Conservation (phyloP, 1,140 invertebrate genomes). For the Drosophila kepulauana region DNA sequence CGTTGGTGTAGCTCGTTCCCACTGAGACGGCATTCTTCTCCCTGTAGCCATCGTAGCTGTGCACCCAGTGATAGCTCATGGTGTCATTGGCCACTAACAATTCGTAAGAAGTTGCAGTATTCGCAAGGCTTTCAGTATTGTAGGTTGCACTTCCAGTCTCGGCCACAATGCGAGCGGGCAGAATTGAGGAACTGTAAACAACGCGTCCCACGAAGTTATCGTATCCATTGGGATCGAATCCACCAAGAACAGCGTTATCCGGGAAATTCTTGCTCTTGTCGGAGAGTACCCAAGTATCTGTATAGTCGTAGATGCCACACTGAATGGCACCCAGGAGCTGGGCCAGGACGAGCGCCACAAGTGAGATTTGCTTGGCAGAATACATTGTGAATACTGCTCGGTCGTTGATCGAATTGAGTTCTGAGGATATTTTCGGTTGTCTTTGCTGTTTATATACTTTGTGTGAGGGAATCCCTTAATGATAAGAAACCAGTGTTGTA, state of each 20-base stretch:
- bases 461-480: neutral
- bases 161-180: constrained; percentile 54
- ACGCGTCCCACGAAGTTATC: constrained; percentile 57
- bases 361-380: constrained; percentile 13
- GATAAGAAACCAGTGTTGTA: constrained; percentile 7
- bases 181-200: constrained; percentile 8
- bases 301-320: constrained; percentile 37
- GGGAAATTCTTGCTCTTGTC: constrained; percentile 46
- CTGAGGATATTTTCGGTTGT: neutral
- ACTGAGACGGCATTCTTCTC: constrained; percentile 60
- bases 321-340: constrained; percentile 44
- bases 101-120: constrained; percentile 18
- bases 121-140: constrained; percentile 31
- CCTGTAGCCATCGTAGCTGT: constrained; percentile 57
- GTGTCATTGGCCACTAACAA: constrained; percentile 53
- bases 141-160: constrained; percentile 49
- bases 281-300: constrained; percentile 50
- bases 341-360: constrained; percentile 34
- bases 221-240: constrained; percentile 52
- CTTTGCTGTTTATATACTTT: neutral
- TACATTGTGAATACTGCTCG: constrained; percentile 36
- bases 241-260: constrained; percentile 46
- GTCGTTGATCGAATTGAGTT: constrained; percentile 4
- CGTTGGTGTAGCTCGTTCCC: constrained; percentile 37
- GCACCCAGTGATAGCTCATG: constrained; percentile 55